Evolutionary conservation across 1,140 invertebrate species (phyloP).

Genomic region (Drosophila ercepeae): DNA sequence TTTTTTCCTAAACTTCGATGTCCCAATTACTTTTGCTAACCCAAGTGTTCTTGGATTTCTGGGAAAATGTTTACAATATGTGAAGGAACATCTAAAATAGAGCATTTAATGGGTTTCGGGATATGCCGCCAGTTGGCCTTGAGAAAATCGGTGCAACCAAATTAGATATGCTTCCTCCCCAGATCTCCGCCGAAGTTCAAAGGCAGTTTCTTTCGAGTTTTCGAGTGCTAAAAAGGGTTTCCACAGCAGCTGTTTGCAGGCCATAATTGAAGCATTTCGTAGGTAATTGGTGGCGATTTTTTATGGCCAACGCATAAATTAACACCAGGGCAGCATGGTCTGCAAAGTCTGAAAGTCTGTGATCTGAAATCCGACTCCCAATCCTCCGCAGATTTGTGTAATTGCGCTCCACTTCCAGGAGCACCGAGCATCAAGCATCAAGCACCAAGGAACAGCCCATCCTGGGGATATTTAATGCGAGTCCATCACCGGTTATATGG

Average conservation of each 20-base stretch:
- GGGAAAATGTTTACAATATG: constrained; percentile 35
- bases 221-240: constrained; percentile 74
- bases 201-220: constrained; percentile 9
- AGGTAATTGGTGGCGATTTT: constrained; percentile 76
- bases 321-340: constrained; percentile 57
- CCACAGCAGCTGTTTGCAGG: constrained; percentile 71
- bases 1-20: constrained; percentile 16
- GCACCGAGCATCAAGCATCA: neutral
- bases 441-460: constrained; percentile 8
- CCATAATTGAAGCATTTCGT: constrained; percentile 78
- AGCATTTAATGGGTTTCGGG: constrained; percentile 25
- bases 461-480: constrained; percentile 53
- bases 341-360: neutral
- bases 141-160: constrained; percentile 31
- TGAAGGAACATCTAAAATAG: constrained; percentile 25
- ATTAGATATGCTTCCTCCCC: constrained; percentile 53
- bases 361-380: constrained; percentile 24
- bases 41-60: constrained; percentile 20
- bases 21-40: constrained; percentile 52
- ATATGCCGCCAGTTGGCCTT: constrained; percentile 29
- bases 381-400: constrained; percentile 70
- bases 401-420: constrained; percentile 50
- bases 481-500: constrained; percentile 61
- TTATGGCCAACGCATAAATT: constrained; percentile 77
- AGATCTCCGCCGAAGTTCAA: constrained; percentile 37